phyloP scores from a whole-genome alignment of 2,797 vertebrate genomes.

The Falco naumanni region DNA sequence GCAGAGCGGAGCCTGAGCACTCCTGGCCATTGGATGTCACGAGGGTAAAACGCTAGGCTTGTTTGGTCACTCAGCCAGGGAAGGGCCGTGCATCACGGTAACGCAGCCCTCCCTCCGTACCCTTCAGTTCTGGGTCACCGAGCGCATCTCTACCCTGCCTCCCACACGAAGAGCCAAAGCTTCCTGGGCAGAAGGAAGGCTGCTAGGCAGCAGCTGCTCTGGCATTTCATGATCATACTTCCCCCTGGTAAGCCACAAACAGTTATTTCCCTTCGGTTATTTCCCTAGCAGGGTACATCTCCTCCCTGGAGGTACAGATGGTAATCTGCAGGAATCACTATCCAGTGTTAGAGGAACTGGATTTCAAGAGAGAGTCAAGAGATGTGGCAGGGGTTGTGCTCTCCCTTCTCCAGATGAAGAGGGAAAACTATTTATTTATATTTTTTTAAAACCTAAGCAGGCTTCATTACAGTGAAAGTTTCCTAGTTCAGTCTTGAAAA shows the following conservation, averaged over 20 bases:
- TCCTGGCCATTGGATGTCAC: neutral
- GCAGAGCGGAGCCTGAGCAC: accelerated
- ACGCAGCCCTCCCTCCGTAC: neutral
- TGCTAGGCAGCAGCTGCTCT: neutral
- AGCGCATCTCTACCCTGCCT: neutral
- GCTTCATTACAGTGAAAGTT: neutral
- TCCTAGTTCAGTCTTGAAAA: neutral
- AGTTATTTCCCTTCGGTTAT: neutral
- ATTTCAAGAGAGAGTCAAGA: neutral
- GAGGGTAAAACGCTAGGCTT: neutral
- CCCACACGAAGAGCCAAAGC: neutral
- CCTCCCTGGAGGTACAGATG: neutral
- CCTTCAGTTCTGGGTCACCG: neutral
- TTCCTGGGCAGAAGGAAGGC: neutral
- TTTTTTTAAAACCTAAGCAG: neutral
- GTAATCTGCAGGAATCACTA: neutral
- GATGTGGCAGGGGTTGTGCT: neutral
- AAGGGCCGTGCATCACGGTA: neutral
- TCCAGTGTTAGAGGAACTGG: neutral
- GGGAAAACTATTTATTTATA: neutral
- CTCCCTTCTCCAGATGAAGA: neutral
- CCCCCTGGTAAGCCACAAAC: neutral
- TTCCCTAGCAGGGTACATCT: neutral
- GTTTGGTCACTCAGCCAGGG: neutral
- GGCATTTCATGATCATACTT: neutral